Percentiles rank a stretch among this genome's conserved stretches.
These are phyloP conservation scores for Sphenopsis melanotis DNA, from an alignment of 2,797 vertebrate species.

Conservation along the genomic window DNA sequence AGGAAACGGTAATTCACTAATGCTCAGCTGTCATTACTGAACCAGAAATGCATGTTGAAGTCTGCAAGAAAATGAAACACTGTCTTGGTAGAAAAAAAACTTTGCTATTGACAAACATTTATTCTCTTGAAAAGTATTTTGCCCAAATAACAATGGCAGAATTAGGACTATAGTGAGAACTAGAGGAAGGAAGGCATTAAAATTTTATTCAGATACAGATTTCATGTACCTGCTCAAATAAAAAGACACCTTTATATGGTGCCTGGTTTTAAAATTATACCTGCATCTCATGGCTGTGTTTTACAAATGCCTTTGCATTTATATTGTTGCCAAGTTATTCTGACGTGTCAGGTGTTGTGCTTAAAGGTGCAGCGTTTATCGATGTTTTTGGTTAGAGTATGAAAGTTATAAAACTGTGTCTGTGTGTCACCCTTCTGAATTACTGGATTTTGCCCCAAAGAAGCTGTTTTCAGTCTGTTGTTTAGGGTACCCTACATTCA, in stretches of 20 bases:
- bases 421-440: neutral
- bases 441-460: neutral
- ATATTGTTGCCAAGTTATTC: neutral
- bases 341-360: neutral
- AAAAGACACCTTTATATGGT: neutral
- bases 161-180: neutral
- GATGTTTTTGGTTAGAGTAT: neutral
- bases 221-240: neutral
- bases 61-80: neutral
- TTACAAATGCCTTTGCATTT: neutral
- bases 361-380: neutral
- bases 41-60: neutral
- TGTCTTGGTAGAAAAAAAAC: neutral
- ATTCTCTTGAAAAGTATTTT: neutral
- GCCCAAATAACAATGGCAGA: neutral
- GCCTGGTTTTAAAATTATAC: neutral
- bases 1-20: neutral
- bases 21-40: neutral
- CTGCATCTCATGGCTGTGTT: neutral
- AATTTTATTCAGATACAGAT: neutral
- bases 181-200: neutral
- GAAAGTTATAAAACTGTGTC: neutral
- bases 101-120: neutral
- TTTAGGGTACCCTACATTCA: neutral
- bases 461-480: neutral